Base-by-base conservation (phyloP, 2,113 vertebrate genomes). In the Entomyzon cyanotis region DNA sequence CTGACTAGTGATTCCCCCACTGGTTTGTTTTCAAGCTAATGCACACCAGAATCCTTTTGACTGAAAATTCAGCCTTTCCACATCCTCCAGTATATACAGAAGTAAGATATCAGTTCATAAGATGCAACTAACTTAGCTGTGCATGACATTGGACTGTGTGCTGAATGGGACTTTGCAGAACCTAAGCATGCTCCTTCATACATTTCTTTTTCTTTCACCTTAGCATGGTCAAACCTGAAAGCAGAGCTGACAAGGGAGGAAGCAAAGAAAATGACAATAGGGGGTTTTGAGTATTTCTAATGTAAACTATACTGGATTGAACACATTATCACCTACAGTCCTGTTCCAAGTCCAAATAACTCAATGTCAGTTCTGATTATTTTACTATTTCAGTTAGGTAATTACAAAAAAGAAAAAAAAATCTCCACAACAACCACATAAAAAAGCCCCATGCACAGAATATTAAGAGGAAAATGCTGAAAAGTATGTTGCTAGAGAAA, bases 371-470 rank as follows among this genome's bases (percentile, higher is more conserved):
- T 19, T 56, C 52, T n/a, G 71, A 86, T 14, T 58, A 31, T 46
- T 64, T 24, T 55, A 58, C 10, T 49, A 24, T 37, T 83, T 64
- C 17, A 50, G 65, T 81, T 7, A 75, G 9, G 16, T 8, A 84
- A 85, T 63, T 46, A 84, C 70, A 19, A 11, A 28, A 21, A 50
- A 60, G 44, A 20, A 60, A 25, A 13, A 13, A 41, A 11, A 5
- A 1, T 44, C 11, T 0, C 8, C 21, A 21, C 13, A 44, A 52
- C 11, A 39, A 31, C 9, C 0, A 5, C 18, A n/a, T 21, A 21
- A 47, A 65, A 56, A 83, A 75, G 20, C 11, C 47, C 4, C 25
- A 41, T 15, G 14, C 47, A 33, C 41, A 73, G 47, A 69, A 84
- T 39, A 75, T 53, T 52, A 70, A 75, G 41, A 86, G 14, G 37